These are phyloP conservation scores for Excalfactoria chinensis DNA, from an alignment of 2,113 vertebrate species.

Conservation along the genomic window DNA sequence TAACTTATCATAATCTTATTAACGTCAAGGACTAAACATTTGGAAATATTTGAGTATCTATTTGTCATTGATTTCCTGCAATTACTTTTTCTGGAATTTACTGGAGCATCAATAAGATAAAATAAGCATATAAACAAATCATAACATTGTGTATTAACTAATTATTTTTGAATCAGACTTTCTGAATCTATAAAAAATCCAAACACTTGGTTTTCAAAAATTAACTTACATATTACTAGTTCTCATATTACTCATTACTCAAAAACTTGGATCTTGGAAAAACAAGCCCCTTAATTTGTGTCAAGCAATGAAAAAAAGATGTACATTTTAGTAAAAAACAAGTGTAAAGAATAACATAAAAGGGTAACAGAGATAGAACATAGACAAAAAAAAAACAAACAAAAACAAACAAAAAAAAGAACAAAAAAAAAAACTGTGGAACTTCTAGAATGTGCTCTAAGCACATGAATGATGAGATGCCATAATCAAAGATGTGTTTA, in stretches of 20 bases:
- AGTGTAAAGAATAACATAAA: not conserved
- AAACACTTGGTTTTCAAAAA: not conserved
- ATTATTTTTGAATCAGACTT: no score
- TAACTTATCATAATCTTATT: not conserved
- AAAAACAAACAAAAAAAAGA: no score
- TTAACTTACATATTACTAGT: not conserved
- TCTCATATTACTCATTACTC: not conserved
- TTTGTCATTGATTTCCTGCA: not conserved
- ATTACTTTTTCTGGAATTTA: not conserved
- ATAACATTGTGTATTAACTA: not conserved
- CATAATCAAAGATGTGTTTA: not conserved
- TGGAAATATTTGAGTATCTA: not conserved
- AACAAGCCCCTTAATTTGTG: not conserved
- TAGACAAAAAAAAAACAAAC: not conserved
- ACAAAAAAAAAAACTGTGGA: not conserved
- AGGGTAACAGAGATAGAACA: not conserved
- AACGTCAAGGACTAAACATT: not conserved
- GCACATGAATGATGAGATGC: not conserved
- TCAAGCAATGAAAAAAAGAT: not conserved
- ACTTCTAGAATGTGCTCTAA: not conserved
- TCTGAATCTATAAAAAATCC: not conserved
- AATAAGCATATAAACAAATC: not conserved
- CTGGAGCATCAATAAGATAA: not conserved
- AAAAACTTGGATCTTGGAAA: not conserved
- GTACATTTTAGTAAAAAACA: not conserved